These are phyloP conservation scores for Tachina grossa DNA, from an alignment of 2,888 invertebrate species.

Conservation along the genomic window DNA sequence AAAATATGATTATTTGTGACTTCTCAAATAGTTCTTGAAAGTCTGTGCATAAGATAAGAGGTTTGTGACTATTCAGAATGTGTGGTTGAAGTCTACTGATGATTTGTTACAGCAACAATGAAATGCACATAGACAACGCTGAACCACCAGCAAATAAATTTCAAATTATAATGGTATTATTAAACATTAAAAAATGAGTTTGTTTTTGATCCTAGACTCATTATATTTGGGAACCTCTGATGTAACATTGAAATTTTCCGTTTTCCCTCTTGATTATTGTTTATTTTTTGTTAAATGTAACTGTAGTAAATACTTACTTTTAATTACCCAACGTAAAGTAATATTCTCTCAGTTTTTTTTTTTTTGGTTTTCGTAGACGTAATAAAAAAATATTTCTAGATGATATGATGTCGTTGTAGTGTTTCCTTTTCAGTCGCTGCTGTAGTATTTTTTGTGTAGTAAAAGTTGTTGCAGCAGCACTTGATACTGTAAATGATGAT, in stretches of 20 bases:
- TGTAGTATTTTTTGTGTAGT: conserved; percentile 20
- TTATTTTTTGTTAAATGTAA: conserved; percentile 42
- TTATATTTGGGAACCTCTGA: background rate
- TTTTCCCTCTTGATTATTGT: conserved; percentile 24
- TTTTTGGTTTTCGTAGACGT: background rate
- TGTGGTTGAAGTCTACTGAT: too few species aligned
- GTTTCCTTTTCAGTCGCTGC: background rate
- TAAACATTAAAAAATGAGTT: too few species aligned
- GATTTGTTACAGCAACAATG: too few species aligned
- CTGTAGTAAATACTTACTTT: conserved; percentile 59
- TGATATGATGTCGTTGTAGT: conserved; percentile 29
- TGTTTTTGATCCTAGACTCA: background rate
- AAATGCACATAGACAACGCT: too few species aligned
- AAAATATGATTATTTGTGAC: too few species aligned
- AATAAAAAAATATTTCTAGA: conserved; percentile 24
- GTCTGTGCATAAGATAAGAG: too few species aligned
- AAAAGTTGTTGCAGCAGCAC: background rate
- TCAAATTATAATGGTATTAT: too few species aligned
- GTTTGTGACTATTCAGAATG: too few species aligned
- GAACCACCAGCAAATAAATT: too few species aligned
- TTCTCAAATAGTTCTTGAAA: too few species aligned
- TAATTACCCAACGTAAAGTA: conserved; percentile 59
- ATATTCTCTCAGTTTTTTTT: background rate
- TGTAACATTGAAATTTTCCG: conserved; percentile 2
- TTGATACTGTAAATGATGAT: background rate